These are phyloP conservation scores for Strigops habroptila DNA, from an alignment of 2,113 vertebrate genomes.

Conservation along the genomic window DNA sequence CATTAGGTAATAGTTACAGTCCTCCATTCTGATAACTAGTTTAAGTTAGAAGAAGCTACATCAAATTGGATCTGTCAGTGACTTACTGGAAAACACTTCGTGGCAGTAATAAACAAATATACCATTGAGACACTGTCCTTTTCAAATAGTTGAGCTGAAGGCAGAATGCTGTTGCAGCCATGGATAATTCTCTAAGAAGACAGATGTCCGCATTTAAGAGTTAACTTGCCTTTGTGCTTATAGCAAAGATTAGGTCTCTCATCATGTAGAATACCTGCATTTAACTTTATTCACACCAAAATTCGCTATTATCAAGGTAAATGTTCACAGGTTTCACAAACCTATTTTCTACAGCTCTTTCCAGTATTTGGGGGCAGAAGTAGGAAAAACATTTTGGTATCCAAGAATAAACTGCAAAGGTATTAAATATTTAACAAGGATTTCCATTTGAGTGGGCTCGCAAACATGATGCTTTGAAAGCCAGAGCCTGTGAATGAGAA, in stretches of 20 bases:
- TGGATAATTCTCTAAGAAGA: neutral
- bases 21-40: neutral
- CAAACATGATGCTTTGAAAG: slow-evolving; percentile 11
- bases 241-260: neutral
- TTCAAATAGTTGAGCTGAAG: neutral
- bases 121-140: neutral
- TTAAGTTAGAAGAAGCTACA: neutral
- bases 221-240: neutral
- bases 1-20: neutral
- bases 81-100: neutral
- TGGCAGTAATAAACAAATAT: neutral
- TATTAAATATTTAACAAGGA: slow-evolving; percentile 40
- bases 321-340: neutral
- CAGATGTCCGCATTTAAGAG: neutral
- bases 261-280: neutral
- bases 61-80: neutral
- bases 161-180: neutral
- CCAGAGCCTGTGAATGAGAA: neutral
- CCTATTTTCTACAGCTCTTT: neutral
- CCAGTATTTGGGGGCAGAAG: neutral
- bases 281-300: neutral
- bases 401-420: neutral
- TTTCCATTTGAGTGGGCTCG: neutral
- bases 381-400: neutral
- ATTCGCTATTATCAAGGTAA: neutral